These are phyloP conservation scores for Batillaria attramentaria DNA, from an alignment of 1,140 invertebrate genomes.

Conservation along the genomic window DNA sequence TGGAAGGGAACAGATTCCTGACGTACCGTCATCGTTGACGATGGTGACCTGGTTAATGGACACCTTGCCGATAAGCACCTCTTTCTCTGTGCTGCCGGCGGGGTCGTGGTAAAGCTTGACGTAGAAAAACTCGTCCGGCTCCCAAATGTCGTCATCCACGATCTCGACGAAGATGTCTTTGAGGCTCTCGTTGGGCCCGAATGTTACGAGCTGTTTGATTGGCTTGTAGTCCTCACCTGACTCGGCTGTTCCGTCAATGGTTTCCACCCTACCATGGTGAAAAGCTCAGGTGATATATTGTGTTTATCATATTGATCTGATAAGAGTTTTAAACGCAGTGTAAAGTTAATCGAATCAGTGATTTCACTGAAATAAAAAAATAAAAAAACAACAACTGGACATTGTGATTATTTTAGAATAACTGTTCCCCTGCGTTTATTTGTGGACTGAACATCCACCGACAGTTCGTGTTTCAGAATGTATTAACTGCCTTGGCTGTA, in stretches of 20 bases:
- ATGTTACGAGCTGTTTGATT: slow-evolving; percentile 76
- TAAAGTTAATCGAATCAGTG: no score
- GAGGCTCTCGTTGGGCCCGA: slow-evolving; percentile 75
- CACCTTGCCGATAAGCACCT: slow-evolving; percentile 71
- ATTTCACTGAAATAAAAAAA: no score
- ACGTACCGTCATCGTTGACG: slow-evolving; percentile 79
- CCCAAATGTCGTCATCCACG: slow-evolving; percentile 79
- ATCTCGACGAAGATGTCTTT: slow-evolving; percentile 76
- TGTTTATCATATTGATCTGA: no score
- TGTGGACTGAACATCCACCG: no score
- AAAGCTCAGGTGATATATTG: no score
- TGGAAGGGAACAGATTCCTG: neutral
- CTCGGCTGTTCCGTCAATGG: slow-evolving; percentile 78
- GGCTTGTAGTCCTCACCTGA: slow-evolving; percentile 76
- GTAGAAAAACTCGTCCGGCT: slow-evolving; percentile 80
- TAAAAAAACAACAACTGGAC: no score
- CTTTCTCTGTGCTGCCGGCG: slow-evolving; percentile 61
- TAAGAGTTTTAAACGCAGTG: no score
- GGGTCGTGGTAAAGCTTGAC: slow-evolving; percentile 74
- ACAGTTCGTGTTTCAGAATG: no score
- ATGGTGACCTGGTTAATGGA: slow-evolving; percentile 80
- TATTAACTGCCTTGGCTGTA: no score
- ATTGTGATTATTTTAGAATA: no score
- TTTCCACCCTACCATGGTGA: slow-evolving; percentile 74
- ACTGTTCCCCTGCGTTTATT: no score